Evolutionary conservation across 2,113 vertebrate genomes (phyloP), one percentile per base, ranked within the genome.

Genomic region (Daubentonia madagascariensis): DNA sequence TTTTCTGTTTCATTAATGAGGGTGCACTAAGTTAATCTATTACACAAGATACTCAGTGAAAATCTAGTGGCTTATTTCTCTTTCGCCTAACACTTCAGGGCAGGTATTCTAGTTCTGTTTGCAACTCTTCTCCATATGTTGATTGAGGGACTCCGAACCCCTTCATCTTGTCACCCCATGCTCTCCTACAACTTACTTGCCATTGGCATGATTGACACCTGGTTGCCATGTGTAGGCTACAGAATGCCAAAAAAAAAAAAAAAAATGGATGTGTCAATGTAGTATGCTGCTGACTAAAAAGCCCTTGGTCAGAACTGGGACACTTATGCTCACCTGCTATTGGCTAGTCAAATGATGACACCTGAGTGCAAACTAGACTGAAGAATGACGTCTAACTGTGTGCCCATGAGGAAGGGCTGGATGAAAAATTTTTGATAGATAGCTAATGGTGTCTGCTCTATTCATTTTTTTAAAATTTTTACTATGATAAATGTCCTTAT

Each of bases 121-220:
- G 20, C 18, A 35, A 37, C 11, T 76, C 4, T 59, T 17, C 9
- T 30, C 52, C 3, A 1, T n/a, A 35, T 72, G 43, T 8, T 61
- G 59, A 28, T 40, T 87, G 22, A 40, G n/a, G 65, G 2, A 78
- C 6, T 18, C 6, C 5, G 28, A n/a, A 48, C 6, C 8, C 11
- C 28, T 28, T 52, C 22, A 2, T 37, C 14, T 23, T 10, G 8
- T 20, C 10, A 3, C 18, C 20, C 40, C 3, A 0, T 3, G 1
- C 45, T 73, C 23, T 37, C 45, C 54, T 23, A 20, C 7, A 25
- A 22, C 9, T 65, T 50, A 16, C 32, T 75, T 30, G 2, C 32
- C 1, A 32, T 12, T 45, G 40, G 35, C 14, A 22, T 12, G 75
- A 18, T 20, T 14, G 17, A 68, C 4, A 11, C 37, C 40, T 52